Evolutionary conservation across 64 coral and sea anemone species (phyloP).

Genomic region (Acropora yongei): DNA sequence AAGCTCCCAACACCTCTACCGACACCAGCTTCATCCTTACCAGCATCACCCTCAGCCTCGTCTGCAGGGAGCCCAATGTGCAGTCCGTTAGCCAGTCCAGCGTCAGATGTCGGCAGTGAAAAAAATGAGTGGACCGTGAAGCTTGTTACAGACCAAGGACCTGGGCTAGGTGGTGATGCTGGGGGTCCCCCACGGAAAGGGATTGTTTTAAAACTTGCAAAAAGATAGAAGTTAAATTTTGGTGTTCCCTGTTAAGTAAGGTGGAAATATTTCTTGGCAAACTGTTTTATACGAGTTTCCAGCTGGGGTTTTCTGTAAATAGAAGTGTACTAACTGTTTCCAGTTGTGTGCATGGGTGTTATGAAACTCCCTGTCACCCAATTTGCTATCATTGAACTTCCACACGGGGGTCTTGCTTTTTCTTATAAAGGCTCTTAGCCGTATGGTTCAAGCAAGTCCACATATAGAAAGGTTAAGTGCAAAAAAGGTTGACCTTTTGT

Average conservation of each 20-base stretch:
- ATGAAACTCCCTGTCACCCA: neutral
- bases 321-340: neutral
- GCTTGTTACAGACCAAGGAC: constrained; percentile 74
- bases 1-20: constrained; percentile 88
- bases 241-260: neutral
- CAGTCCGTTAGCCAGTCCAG: constrained; percentile 89
- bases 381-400: neutral
- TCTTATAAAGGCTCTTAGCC: neutral
- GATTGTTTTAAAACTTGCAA: constrained; percentile 96
- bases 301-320: neutral
- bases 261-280: neutral
- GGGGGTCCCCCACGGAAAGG: constrained; percentile 87
- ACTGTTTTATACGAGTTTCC: constrained; percentile 24
- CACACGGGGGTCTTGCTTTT: neutral
- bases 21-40: constrained; percentile 80
- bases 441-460: neutral
- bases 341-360: neutral
- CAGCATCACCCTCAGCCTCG: constrained; percentile 69
- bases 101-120: constrained; percentile 68
- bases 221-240: constrained; percentile 73
- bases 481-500: neutral
- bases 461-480: neutral
- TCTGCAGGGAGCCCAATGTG: constrained; percentile 92
- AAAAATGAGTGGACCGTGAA: constrained; percentile 98
- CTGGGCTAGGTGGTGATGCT: constrained; percentile 39